Evolutionary conservation across 2,113 vertebrate species (phyloP).

Genomic region (Aphyosemion australe): DNA sequence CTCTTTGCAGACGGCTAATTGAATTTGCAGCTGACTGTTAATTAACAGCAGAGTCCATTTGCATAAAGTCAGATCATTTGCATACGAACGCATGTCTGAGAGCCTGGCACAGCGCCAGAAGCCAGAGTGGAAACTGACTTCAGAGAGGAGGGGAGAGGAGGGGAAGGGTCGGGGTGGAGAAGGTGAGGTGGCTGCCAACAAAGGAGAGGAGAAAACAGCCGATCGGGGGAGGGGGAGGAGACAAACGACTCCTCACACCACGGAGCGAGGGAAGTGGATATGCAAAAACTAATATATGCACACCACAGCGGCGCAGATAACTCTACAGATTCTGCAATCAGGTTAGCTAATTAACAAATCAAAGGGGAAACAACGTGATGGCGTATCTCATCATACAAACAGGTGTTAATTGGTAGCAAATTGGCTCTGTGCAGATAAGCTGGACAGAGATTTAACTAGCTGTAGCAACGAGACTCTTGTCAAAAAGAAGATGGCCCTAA

Average conservation of each 20-base stretch:
- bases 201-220: constrained; percentile 44
- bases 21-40: constrained; percentile 72
- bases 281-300: constrained; percentile 2
- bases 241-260: constrained; percentile 34
- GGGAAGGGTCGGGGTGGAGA: constrained; percentile 27
- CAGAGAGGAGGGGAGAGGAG: constrained; percentile 12
- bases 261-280: constrained; percentile 10
- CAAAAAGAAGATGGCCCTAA: not conserved
- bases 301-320: constrained; percentile 4
- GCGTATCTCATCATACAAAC: constrained; percentile 48
- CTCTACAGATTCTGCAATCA: constrained; percentile 38
- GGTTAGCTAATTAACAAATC: constrained; percentile 40
- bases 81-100: constrained; percentile 49
- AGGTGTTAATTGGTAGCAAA: constrained; percentile 52
- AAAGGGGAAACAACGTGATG: not conserved
- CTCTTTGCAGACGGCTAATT: constrained; percentile 62
- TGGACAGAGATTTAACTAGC: not conserved
- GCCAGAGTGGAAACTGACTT: constrained; percentile 40
- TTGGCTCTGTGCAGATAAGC: constrained; percentile 40
- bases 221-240: constrained; percentile 34
- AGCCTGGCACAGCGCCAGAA: constrained; percentile 61
- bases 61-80: constrained; percentile 34
- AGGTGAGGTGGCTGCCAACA: constrained; percentile 58
- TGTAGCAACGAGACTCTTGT: constrained; percentile 5
- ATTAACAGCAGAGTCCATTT: constrained; percentile 72